Base-by-base conservation (phyloP, 2,113 vertebrate species). In the Cygnus buccinator region DNA sequence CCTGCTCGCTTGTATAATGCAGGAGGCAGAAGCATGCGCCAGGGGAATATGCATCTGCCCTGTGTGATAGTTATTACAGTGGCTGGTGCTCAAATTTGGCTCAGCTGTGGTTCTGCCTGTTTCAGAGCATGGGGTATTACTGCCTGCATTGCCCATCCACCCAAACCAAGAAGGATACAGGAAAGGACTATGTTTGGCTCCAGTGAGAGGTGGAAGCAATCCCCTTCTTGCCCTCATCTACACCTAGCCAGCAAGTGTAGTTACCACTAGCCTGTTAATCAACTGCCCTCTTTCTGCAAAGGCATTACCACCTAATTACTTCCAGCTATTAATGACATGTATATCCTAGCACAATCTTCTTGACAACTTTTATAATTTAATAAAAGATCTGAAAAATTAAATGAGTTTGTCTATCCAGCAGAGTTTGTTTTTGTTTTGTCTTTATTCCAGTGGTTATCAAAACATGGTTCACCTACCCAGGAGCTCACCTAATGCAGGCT, bases 71-170 rank as follows among this genome's bases (percentile, higher is more conserved):
- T 43, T 88, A 13, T 2, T 68, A 62, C 31, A 29, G 54, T 50
- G n/a, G 10, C 67, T 62, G 31, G 50, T 50, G 44, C 50, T 0
- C 0, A 76, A 18, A 65, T 74, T 61, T 78, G 57, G 8, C 58
- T 61, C 7, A 20, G 31, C 29, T 33, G 26, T 28, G 43, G 13
- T 31, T 77, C 39, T 59, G 54, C 44, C 39, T 55, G 25, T 23
- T 82, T 43, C 70, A 82, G 70, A 76, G 4, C 9, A 21, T 2
- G 15, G 19, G 31, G 17, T 31, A 25, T n/a, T 65, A 48, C 46
- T 65, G 55, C 41, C 54, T 66, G 22, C 18, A 29, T 29, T 80
- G 76, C 33, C 23, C 57, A 0, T 1, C 2, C 7, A 46, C 72
- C 8, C 21, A 37, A 67, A 74, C 1, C 3, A 87, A 79, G 74